Evolutionary conservation across 2,888 invertebrate species (phyloP), one percentile per base, ranked within the genome.

Genomic region (Microplitis manilae): DNA sequence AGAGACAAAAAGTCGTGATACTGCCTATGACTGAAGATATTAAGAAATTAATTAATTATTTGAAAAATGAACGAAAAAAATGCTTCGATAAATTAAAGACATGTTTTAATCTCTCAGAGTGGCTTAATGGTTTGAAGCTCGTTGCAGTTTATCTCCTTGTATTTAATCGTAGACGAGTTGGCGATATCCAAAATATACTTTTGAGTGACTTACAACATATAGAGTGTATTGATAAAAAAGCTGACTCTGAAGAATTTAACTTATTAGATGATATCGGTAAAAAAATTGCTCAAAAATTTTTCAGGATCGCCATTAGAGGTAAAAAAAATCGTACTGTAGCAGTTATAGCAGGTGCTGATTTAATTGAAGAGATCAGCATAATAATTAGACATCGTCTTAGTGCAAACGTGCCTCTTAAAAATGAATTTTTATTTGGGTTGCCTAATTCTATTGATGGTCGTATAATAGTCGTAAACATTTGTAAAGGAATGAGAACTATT

Each of bases 391-490:
- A 30, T 17, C 76, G 79, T 17, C 6, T 65, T n/a, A 8, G 65
- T 6, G 64, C 78, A 30, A 20, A 41, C 6, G 74, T 81, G 15
- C 64, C 76, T 17, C 41, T 69, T 6, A 20, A 30, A n/a, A 81
- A 81, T 61, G 67, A 60, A 8, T 81, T 77, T 67, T 20, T 79
- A 7, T 81, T 81, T 50, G 81, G 79, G 6, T 8, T 77, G 7
- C 71, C 59, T 1, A 38, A 41, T 41, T 38, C 30, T 17, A 70
- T 39, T 17, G 15, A 13, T n/a, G 65, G 69, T 7, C 5, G 60
- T 64, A 70, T 68, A 15, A 68, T 73, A 78, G 79, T 82, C 40
- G 62, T 84, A 20, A 67, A 77, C 15, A 81, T 84, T n/a, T 84
- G 81, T 68, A 70, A 64, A 50, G 62, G 83, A 75, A 70, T 84